A percentile compares a stretch with the other conserved stretches of the same genome.
Conservation (phyloP, 2,797 vertebrate species). For the Limosa lapponica region DNA sequence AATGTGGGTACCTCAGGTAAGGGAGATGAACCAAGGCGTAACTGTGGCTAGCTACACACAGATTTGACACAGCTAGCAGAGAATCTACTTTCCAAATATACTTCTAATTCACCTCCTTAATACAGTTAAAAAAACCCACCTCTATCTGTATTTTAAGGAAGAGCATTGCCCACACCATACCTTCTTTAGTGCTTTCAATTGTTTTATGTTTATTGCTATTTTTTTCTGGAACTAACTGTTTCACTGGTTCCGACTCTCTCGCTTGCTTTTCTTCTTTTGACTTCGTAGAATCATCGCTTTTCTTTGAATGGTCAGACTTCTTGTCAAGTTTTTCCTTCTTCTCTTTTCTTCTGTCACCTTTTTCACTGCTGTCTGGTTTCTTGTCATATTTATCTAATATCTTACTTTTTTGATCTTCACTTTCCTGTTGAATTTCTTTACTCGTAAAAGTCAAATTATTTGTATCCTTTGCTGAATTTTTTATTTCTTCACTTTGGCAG, state of each 20-base stretch:
- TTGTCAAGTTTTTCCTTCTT: conserved; percentile 84
- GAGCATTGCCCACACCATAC: conserved; percentile 67
- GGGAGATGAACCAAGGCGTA: neutral
- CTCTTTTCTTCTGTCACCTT: conserved; percentile 79
- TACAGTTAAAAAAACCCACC: neutral
- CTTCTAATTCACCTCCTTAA: neutral
- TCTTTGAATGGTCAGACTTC: conserved; percentile 75
- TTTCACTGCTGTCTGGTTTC: conserved; percentile 75
- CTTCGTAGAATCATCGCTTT: conserved; percentile 71
- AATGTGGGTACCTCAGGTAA: neutral
- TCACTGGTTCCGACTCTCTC: conserved; percentile 76
- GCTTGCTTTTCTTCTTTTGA: conserved; percentile 82
- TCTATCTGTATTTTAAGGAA: neutral
- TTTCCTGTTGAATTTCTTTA: conserved; percentile 76
- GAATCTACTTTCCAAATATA: neutral
- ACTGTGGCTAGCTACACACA: neutral
- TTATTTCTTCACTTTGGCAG: conserved; percentile 75
- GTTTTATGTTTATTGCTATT: conserved; percentile 84
- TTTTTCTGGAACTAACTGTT: conserved; percentile 77
- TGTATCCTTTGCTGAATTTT: conserved; percentile 77
- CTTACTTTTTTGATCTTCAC: conserved; percentile 75
- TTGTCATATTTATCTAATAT: conserved; percentile 75
- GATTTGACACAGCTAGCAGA: neutral
- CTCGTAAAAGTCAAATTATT: conserved; percentile 23
- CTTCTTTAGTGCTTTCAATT: conserved; percentile 88